Conservation (phyloP, 1,140 invertebrate genomes). For the Drosophila elegans region DNA sequence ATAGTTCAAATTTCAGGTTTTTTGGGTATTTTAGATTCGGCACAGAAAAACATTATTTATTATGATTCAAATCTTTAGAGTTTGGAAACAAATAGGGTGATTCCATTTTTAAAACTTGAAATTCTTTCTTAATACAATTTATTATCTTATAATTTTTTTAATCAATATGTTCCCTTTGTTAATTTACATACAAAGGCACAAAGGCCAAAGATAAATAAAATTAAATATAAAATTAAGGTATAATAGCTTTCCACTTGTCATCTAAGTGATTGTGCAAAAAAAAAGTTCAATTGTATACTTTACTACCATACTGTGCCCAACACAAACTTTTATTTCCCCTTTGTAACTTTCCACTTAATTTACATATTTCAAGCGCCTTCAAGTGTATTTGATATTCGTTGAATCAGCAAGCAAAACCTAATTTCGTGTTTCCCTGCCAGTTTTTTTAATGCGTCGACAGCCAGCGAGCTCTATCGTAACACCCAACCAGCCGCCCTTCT, state of each 20-base stretch:
- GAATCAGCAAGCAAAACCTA: slow-evolving; percentile 12
- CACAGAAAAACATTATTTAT: too few species aligned
- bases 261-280: neutral
- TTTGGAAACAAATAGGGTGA: too few species aligned
- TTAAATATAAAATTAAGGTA: too few species aligned
- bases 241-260: neutral
- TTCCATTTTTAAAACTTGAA: too few species aligned
- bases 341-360: slow-evolving; percentile 6
- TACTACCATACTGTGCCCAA: neutral
- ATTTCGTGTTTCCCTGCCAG: slow-evolving; percentile 30
- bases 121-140: too few species aligned
- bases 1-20: too few species aligned
- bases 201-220: too few species aligned
- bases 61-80: too few species aligned
- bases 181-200: too few species aligned
- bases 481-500: slow-evolving; percentile 18
- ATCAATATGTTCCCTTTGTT: too few species aligned
- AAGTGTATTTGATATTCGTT: slow-evolving; percentile 49
- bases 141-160: too few species aligned
- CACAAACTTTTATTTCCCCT: neutral
- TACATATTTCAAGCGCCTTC: neutral
- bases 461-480: slow-evolving; percentile 7
- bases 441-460: slow-evolving; percentile 71
- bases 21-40: too few species aligned
- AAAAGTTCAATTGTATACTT: neutral